Evolutionary conservation across 2,888 invertebrate genomes (phyloP), one percentile per base, ranked within the genome.

Genomic region (Alviniconcha strummeri): DNA sequence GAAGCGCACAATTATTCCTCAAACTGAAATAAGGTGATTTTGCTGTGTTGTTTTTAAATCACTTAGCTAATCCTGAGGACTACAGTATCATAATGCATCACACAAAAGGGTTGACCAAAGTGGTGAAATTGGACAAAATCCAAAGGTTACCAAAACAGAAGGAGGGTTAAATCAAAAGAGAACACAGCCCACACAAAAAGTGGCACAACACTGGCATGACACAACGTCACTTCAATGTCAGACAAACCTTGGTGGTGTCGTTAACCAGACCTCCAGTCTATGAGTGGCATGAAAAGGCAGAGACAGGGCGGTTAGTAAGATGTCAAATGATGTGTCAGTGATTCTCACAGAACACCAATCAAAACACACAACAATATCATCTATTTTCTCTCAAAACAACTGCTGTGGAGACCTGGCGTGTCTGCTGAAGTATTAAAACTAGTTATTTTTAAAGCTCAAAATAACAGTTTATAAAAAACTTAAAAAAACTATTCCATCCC

Each of bases 161-260:
- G 36, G 36, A 36, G 67, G 55, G 19, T 19, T 56, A n/a, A 8
- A n/a, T 67, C 64, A 69, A 57, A 19, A 36, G 52, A 69, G 36
- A 64, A 71, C 60, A 9, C 17, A 80, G 19, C 17, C 60, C 52
- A 67, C 60, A 72, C 15, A 75, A 56, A 74, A 81, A n/a, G 60
- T 17, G 69, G 36, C 80, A 67, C 64, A 19, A 79, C 56, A 17
- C 56, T 19, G 60, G 60, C 60, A 60, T 60, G 60, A 60, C 60
- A 60, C 60, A 60, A 71, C 15, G 52, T 60, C 9, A 78, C 78
- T 78, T 78, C 64, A 60, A 19, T 64, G 52, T 57, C 60, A 74
- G 87, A 93, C 92, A 90, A 92, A 93, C 93, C 93, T 93, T 93
- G 82, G 93, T 93, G 54, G 93, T 93, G 84, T 93, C 93, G 91